Evolutionary conservation across 1,140 invertebrate species (phyloP).

Genomic region (Aricia agestis): DNA sequence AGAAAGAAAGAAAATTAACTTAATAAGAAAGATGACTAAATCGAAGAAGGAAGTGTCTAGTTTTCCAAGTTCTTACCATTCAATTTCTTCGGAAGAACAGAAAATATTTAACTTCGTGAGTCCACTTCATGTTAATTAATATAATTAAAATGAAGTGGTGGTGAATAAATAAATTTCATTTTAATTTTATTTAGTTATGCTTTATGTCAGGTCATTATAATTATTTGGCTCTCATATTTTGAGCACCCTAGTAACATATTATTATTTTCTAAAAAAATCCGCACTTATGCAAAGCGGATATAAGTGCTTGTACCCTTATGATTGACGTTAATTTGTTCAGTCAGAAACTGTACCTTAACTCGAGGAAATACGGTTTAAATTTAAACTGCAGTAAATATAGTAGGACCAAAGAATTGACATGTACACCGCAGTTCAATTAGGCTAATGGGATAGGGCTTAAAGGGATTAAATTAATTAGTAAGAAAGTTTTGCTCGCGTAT

Average conservation of each 20-base stretch:
- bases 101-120: too few species aligned
- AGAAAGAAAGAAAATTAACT: too few species aligned
- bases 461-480: constrained; percentile 76
- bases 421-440: constrained; percentile 75
- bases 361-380: constrained; percentile 30
- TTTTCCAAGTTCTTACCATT: too few species aligned
- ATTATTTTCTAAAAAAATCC: constrained; percentile 26
- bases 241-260: background rate
- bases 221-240: background rate
- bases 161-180: too few species aligned
- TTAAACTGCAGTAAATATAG: constrained; percentile 26
- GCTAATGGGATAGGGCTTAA: constrained; percentile 70
- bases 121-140: too few species aligned
- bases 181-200: too few species aligned
- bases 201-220: background rate
- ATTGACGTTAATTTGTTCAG: constrained; percentile 44
- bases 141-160: too few species aligned
- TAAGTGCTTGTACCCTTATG: constrained; percentile 60
- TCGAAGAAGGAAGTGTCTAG: too few species aligned
- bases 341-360: constrained; percentile 23
- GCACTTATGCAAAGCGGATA: constrained; percentile 67
- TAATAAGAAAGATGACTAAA: too few species aligned
- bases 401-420: constrained; percentile 72
- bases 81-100: too few species aligned
- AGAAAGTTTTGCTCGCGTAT: constrained; percentile 69